These are phyloP conservation scores for Aplochiton taeniatus DNA, from an alignment of 2,797 vertebrate species.

Conservation along the genomic window DNA sequence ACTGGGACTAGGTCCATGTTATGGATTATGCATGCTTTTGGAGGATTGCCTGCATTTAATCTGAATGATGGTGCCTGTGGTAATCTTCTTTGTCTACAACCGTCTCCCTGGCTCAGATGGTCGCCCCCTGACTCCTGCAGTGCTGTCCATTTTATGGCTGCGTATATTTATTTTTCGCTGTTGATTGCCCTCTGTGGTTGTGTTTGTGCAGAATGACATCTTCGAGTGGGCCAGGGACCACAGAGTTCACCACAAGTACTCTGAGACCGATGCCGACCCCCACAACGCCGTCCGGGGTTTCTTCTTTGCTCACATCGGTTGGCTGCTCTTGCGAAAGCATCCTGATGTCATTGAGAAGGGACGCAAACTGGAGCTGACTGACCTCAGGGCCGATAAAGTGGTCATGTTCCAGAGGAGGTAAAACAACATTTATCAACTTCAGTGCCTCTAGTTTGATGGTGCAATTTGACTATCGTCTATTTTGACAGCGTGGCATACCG, in stretches of 20 bases:
- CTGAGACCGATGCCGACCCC: constrained; percentile 90
- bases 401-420: constrained; percentile 93
- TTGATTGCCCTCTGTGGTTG: background rate
- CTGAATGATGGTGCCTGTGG: constrained; percentile 11
- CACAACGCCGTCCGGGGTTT: constrained; percentile 89
- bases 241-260: constrained; percentile 91
- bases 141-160: no score
- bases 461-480: background rate
- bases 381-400: constrained; percentile 85
- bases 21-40: background rate
- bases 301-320: constrained; percentile 93
- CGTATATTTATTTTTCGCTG: no score
- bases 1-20: background rate
- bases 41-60: background rate
- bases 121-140: background rate
- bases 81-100: constrained; percentile 14
- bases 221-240: constrained; percentile 93
- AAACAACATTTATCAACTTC: constrained; percentile 32
- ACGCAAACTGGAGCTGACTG: constrained; percentile 80
- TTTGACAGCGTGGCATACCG: background rate
- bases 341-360: constrained; percentile 91
- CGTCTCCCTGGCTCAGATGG: constrained; percentile 30
- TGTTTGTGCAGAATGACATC: constrained; percentile 83
- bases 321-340: constrained; percentile 94
- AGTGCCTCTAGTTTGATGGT: background rate